These are phyloP conservation scores for Drosophila azteca DNA, from an alignment of 1,140 invertebrate species.

Conservation along the genomic window DNA sequence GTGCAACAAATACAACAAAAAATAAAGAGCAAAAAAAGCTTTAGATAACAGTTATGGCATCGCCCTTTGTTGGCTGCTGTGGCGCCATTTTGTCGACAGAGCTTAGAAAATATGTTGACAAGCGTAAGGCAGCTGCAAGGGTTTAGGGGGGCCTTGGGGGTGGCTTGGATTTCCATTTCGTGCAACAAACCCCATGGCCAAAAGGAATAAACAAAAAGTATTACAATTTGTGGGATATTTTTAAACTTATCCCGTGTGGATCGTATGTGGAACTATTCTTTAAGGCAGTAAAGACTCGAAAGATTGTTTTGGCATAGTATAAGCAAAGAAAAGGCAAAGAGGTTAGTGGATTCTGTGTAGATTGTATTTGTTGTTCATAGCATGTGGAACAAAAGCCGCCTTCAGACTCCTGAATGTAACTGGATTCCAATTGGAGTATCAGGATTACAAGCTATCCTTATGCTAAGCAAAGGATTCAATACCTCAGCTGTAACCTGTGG, in stretches of 20 bases:
- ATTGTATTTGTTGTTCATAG: too few relatives aligned
- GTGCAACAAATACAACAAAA: conserved; percentile 17
- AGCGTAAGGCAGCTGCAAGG: conserved; percentile 69
- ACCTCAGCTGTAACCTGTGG: background rate
- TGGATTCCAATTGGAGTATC: too few relatives aligned
- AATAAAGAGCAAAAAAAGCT: conserved; percentile 46
- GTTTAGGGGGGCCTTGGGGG: too few relatives aligned
- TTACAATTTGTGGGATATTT: conserved; percentile 24
- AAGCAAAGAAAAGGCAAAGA: too few relatives aligned
- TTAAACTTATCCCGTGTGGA: too few relatives aligned
- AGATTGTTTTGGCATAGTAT: too few relatives aligned
- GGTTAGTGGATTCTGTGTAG: too few relatives aligned
- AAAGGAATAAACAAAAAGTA: conserved; percentile 15
- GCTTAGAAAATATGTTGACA: conserved; percentile 78
- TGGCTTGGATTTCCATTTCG: conserved; percentile 54
- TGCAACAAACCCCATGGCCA: conserved; percentile 11
- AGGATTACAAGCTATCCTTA: background rate
- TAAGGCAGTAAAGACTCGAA: too few relatives aligned
- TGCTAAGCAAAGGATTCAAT: conserved; percentile 29
- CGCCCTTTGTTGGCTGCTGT: conserved; percentile 48
- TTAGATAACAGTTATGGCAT: conserved; percentile 79
- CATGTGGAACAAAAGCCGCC: too few relatives aligned
- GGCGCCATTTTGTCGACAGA: conserved; percentile 62
- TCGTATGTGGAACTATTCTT: too few relatives aligned
- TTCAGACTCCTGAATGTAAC: too few relatives aligned